A percentile compares a stretch with the other conserved stretches of the same genome.
Conservation (phyloP, 2,888 invertebrate genomes). For the Tanypteryx hageni region DNA sequence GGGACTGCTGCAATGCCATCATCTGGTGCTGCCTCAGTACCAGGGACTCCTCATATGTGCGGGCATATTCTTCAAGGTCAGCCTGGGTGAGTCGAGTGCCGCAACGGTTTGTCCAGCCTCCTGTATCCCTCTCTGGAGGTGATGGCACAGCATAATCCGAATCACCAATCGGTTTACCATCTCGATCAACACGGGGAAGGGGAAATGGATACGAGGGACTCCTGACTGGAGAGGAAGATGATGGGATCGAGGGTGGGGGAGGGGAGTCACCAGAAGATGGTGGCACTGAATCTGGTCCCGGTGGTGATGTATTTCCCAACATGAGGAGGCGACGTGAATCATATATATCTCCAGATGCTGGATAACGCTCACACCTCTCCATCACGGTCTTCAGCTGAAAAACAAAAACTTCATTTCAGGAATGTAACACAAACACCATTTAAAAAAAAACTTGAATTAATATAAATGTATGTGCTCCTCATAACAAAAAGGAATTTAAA, state of each 20-base stretch:
- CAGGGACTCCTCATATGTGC: slow-evolving; percentile 76
- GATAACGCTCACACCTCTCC: slow-evolving; percentile 82
- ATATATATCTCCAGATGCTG: slow-evolving; percentile 70
- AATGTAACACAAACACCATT: slow-evolving; percentile 76
- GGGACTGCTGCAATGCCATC: slow-evolving; percentile 56
- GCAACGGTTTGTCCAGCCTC: slow-evolving; percentile 71
- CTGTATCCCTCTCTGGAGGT: slow-evolving; percentile 81
- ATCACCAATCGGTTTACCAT: slow-evolving; percentile 81
- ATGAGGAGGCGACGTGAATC: slow-evolving; percentile 30
- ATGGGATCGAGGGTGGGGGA: neutral
- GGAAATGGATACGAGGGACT: slow-evolving; percentile 75
- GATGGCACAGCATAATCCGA: slow-evolving; percentile 81
- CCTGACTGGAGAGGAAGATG: slow-evolving; percentile 67
- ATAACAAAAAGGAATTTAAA: too few species aligned
- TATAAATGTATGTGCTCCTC: slow-evolving; percentile 71
- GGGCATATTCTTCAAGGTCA: slow-evolving; percentile 83
- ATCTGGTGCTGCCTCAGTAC: slow-evolving; percentile 65
- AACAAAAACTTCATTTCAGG: too few species aligned
- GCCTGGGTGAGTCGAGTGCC: slow-evolving; percentile 77
- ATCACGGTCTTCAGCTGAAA: slow-evolving; percentile 83
- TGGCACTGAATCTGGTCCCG: neutral
- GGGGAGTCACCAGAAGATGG: neutral
- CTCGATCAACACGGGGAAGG: slow-evolving; percentile 80
- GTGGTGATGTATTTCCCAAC: neutral
- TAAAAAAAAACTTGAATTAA: slow-evolving; percentile 80